These are phyloP conservation scores for Himalopsyche phryganea DNA, from an alignment of 1,140 invertebrate species.

Conservation along the genomic window DNA sequence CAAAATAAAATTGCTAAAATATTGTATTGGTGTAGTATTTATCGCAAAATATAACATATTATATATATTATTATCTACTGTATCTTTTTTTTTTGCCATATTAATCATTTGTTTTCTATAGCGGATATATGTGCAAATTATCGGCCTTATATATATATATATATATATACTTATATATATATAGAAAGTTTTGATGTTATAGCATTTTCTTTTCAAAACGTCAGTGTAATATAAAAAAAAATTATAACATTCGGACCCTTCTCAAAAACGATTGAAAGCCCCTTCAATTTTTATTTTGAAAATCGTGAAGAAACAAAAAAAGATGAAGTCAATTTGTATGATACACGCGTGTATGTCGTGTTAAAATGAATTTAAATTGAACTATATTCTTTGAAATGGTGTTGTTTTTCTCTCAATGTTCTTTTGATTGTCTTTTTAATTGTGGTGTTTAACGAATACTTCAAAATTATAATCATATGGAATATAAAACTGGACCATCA, in stretches of 20 bases:
- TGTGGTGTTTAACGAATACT: slow-evolving; percentile 30
- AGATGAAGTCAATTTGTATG: no score
- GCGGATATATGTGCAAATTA: slow-evolving; percentile 30
- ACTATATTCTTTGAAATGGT: no score
- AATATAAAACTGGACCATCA: no score
- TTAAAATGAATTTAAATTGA: no score
- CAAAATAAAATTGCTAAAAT: slow-evolving; percentile 24
- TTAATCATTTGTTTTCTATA: slow-evolving; percentile 22
- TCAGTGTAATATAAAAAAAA: no score
- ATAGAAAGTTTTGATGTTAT: slow-evolving; percentile 4
- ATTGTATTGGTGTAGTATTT: slow-evolving; percentile 25
- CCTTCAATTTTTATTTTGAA: no score
- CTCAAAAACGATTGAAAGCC: no score
- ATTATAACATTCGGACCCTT: no score
- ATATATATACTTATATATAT: background rate
- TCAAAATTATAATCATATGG: background rate
- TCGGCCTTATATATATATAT: slow-evolving; percentile 29
- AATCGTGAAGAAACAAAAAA: no score
- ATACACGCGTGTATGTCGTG: no score
- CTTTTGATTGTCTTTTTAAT: background rate
- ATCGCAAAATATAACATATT: slow-evolving; percentile 23
- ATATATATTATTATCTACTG: no score
- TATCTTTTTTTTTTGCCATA: slow-evolving; percentile 32
- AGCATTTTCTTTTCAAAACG: background rate
- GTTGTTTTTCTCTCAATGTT: no score